A percentile compares a stretch with the other conserved stretches of the same genome.
These are phyloP conservation scores for Theonella swinhoei DNA, from an alignment of 37 sponge, comb jelly and placozoan genomes.

Conservation along the genomic window DNA sequence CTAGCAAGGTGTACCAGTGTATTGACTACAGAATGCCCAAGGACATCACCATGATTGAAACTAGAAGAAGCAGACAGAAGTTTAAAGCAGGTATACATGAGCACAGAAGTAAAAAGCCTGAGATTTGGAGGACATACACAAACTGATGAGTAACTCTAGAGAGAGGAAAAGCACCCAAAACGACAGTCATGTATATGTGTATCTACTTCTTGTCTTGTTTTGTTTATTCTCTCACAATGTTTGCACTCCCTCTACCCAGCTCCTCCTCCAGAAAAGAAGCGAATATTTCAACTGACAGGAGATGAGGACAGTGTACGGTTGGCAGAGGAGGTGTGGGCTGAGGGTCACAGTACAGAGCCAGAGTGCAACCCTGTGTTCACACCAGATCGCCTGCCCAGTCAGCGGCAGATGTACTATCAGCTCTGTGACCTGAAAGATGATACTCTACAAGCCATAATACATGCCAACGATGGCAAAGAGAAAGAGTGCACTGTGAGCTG, in stretches of 20 bases:
- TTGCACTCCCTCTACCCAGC: no score
- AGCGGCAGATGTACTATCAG: conserved; percentile 67
- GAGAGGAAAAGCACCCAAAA: no score
- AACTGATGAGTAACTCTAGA: no score
- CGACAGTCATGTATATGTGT: no score
- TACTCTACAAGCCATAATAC: conserved; percentile 45
- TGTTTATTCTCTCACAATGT: no score
- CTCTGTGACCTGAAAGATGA: conserved; percentile 75
- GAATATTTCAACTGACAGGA: neutral
- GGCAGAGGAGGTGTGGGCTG: neutral
- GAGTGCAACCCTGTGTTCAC: neutral
- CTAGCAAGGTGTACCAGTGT: conserved; percentile 68
- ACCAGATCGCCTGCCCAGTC: conserved; percentile 53
- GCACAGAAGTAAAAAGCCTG: no score
- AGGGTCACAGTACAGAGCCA: neutral
- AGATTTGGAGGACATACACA: no score
- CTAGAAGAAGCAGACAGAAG: neutral
- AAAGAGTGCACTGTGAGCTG: conserved; percentile 53
- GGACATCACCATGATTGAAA: neutral
- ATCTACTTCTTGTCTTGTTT: neutral
- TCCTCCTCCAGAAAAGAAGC: no score
- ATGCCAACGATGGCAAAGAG: conserved; percentile 71
- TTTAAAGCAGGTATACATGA: no score
- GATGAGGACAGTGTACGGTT: neutral
- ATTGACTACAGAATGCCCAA: conserved; percentile 55